Base-by-base conservation (phyloP, 1,140 invertebrate species). In the Marisa cornuarietis region DNA sequence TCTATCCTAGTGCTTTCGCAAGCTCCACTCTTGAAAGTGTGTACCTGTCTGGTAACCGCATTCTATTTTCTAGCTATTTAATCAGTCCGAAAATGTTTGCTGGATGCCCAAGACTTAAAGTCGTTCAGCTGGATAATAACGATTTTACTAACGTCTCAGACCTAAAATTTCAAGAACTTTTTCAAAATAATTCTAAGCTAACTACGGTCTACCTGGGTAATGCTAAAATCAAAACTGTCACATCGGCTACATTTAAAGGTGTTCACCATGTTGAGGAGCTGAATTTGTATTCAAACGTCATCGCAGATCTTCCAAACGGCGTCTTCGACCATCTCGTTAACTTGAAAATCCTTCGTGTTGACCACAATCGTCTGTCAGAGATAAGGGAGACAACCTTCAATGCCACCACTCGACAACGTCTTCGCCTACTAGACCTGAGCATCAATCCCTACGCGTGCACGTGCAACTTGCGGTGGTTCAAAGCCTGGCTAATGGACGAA, bases 391-490 rank as follows among this genome's bases (percentile, higher is more conserved):
- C 74, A 0, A 76, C 61, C 14, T 76, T 76, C 74, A 76, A 9
- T 22, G 13, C 16, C 49, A 49, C 14, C 7, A 65, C 61, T 20
- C 79, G 74, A 14, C 24, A 72, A 42, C 22, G 58, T 16, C 51
- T 81, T 16, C 18, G 42, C 9, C 0, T 3, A 49, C 22, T 81
- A 22, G 74, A 68, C 9, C 49, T 81, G 20, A 61, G 52, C 31
- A 22, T 3, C 24, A 81, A 81, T 77, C 68, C 79, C 22, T 77
- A 76, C 26, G 9, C 8, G 14, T 81, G 79, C 51, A 42, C 52
- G 49, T 81, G 80, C 66, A 10, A 72, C 22, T 3, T 78, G 9
- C 18, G 52, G n/a, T 81, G 80, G 80, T 81, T 81, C 61, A 62
- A 61, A 26, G 20, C 26, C 9, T 81, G 80, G 80, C 54, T 81